phyloP scores from a whole-genome alignment of 1,140 invertebrate genomes.

The Meloidogyne floridensis region DNA sequence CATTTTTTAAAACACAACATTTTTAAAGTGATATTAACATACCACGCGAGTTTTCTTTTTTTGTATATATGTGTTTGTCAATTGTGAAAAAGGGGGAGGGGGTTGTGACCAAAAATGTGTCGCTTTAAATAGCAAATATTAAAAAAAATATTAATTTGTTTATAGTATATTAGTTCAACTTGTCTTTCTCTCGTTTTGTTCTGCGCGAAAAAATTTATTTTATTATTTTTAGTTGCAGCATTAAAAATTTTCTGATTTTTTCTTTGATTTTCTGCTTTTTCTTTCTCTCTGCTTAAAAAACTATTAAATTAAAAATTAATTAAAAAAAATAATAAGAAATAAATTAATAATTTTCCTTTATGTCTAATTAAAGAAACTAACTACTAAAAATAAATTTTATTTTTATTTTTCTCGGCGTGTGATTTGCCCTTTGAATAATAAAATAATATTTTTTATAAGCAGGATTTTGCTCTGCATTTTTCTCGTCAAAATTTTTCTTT shows the following conservation, averaged over 20 bases:
- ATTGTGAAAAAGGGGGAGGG: neutral
- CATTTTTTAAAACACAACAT: too few relatives aligned
- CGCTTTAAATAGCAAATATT: neutral
- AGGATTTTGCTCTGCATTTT: neutral
- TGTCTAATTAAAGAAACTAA: neutral
- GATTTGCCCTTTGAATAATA: neutral
- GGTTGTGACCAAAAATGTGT: constrained; percentile 3
- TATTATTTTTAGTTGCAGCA: neutral
- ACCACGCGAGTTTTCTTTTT: neutral
- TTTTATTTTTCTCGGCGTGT: neutral
- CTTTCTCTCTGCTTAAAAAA: neutral
- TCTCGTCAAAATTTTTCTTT: neutral
- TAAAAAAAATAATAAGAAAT: neutral
- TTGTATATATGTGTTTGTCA: neutral
- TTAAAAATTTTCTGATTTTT: neutral
- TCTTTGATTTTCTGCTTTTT: neutral
- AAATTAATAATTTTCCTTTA: neutral
- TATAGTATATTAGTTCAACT: neutral
- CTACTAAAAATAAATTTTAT: neutral
- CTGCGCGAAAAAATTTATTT: neutral
- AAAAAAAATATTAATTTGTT: constrained; percentile 10
- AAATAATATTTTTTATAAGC: neutral
- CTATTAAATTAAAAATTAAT: neutral
- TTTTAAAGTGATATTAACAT: too few relatives aligned
- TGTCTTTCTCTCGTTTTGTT: neutral